A percentile compares a stretch with the other conserved stretches of the same genome.
phyloP scores from a whole-genome alignment of 2,113 vertebrate genomes.

The Tetrao urogallus region DNA sequence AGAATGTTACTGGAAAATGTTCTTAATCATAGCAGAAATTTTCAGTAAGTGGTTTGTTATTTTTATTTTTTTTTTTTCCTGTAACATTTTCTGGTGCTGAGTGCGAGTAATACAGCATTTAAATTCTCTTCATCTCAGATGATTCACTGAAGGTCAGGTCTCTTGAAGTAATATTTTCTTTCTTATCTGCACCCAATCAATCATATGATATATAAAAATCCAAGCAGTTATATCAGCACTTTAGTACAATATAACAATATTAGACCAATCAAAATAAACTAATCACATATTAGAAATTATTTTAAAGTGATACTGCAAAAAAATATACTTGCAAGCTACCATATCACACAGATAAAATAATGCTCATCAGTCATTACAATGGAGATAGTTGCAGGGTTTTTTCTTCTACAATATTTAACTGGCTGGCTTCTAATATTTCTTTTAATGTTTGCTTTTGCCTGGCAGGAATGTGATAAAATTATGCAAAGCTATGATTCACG shows the following conservation, averaged over 20 bases:
- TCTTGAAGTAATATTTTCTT: constrained; percentile 51
- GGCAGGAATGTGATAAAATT: constrained; percentile 71
- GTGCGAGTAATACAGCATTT: constrained; percentile 32
- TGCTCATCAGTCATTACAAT: constrained; percentile 12
- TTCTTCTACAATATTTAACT: constrained; percentile 54
- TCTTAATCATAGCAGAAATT: constrained; percentile 45
- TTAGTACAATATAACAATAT: constrained; percentile 6
- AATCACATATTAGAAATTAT: constrained; percentile 34
- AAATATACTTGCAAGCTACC: neutral
- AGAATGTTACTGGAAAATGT: constrained; percentile 2
- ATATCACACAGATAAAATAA: constrained; percentile 21
- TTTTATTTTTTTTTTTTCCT: no score
- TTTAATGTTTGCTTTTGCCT: constrained; percentile 69
- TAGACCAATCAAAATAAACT: constrained; percentile 33
- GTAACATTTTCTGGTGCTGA: constrained; percentile 20
- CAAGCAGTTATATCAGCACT: neutral
- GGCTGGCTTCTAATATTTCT: constrained; percentile 63
- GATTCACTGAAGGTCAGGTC: constrained; percentile 61
- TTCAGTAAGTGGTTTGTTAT: neutral
- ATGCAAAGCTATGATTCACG: constrained; percentile 71
- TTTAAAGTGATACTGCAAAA: constrained; percentile 8
- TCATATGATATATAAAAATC: constrained; percentile 28
- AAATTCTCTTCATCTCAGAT: constrained; percentile 40
- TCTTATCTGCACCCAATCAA: constrained; percentile 59
- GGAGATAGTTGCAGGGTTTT: neutral